Evolutionary conservation across 2,797 vertebrate species (phyloP).

Genomic region (Manis crassicaudata): DNA sequence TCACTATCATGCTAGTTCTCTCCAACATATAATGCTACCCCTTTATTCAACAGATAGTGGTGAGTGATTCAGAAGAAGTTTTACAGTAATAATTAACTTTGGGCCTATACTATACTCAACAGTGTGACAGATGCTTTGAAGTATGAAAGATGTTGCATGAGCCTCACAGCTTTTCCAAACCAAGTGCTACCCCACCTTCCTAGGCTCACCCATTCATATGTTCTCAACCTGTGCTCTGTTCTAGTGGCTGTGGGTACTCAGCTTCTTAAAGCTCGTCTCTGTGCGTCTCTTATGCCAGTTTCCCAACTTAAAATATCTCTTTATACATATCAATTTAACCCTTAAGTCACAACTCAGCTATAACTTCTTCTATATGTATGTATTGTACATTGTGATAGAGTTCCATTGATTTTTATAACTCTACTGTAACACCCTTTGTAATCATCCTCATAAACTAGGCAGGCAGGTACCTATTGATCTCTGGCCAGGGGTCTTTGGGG

Average conservation of each 20-base stretch:
- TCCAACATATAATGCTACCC: background rate
- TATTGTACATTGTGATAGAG: background rate
- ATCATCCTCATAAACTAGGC: background rate
- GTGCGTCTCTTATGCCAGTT: background rate
- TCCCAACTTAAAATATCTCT: background rate
- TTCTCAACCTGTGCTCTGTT: background rate
- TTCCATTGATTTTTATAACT: background rate
- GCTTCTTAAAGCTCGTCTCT: background rate
- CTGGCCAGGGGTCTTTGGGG: background rate
- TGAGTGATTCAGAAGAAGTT: background rate
- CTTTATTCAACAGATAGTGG: background rate
- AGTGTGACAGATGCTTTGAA: background rate
- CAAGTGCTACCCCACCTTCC: background rate
- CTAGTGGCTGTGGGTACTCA: background rate
- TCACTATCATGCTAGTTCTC: background rate
- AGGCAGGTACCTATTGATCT: background rate
- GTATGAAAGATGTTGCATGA: background rate
- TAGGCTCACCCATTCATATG: fast-evolving
- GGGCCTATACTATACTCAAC: background rate
- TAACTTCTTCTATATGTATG: background rate
- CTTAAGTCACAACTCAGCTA: background rate
- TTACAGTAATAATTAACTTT: background rate
- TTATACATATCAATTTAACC: background rate
- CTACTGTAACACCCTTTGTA: background rate
- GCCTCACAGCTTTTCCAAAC: background rate